Conservation (phyloP, 2,113 vertebrate species). For the Shinisaurus crocodilurus region DNA sequence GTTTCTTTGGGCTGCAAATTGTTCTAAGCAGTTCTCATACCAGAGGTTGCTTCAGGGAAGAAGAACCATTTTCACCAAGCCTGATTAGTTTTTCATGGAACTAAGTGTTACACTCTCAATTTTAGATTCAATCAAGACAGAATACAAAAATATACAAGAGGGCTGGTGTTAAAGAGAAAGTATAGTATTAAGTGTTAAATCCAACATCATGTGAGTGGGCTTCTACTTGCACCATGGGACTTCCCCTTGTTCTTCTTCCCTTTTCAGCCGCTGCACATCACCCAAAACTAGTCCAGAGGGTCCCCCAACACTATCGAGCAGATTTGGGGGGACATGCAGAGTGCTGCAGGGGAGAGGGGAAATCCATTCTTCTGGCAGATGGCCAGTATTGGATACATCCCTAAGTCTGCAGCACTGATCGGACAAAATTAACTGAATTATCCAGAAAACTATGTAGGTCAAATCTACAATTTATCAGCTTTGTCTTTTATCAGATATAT, state of each 20-base stretch:
- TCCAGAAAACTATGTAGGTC: background rate
- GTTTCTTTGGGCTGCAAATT: background rate
- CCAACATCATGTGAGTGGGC: no score
- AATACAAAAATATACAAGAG: constrained; percentile 7
- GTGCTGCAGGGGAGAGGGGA: no score
- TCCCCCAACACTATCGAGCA: no score
- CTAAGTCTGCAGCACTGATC: background rate
- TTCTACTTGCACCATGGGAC: no score
- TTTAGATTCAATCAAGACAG: background rate
- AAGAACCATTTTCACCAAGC: background rate
- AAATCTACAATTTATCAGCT: background rate
- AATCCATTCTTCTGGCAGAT: no score
- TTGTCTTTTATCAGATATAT: background rate
- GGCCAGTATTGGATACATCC: no score
- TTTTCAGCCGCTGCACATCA: no score
- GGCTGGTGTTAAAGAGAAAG: background rate
- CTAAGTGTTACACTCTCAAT: background rate
- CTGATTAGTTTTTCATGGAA: background rate
- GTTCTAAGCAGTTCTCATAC: constrained; percentile 9
- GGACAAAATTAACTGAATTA: background rate
- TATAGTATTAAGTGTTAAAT: background rate
- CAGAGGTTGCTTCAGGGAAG: background rate
- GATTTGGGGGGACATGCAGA: no score
- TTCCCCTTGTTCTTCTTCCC: no score
- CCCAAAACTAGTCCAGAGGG: no score